Base-by-base conservation (phyloP, 2,888 invertebrate genomes). In the Elmis aenea region DNA sequence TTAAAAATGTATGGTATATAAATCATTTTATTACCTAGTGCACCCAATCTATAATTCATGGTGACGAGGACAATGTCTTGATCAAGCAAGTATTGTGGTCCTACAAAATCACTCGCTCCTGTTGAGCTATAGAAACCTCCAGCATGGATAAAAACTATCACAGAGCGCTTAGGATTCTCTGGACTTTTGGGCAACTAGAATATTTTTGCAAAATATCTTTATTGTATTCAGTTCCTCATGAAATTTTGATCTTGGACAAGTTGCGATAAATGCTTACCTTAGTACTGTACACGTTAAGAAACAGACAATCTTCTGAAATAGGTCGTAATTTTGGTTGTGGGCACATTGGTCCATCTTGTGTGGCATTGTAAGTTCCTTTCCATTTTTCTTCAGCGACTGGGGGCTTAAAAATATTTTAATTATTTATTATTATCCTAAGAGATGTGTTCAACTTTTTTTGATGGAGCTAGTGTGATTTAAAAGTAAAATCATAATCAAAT, bases 51-150 rank as follows among this genome's bases (percentile, higher is more conserved):
- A 57, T 81, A 82, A 59, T 82, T 81, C 18, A 79, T 70, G 1
- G 79, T 75, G 3, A 83, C 81, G 24, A 82, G 61, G 1, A 83
- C 78, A 14, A 83, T 59, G 40, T 81, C 77, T 24, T 75, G 68
- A 58, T 83, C 81, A 52, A 83, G 67, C 2, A 81, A 68, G 50
- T 81, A 78, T 46, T 76, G 70, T 0, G 79, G 78, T 0, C 74
- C 74, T 1, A 65, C 62, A 9, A 45, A 24, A 3, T 21, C 64
- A 45, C 77, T 79, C 48, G 75, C 75, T 0, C 73, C 78, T 0
- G 77, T 74, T 24, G 67, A 63, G 0, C 66, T 61, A 55, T 76
- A 76, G 58, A 76, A 79, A 2, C 71, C 77, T 1, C 81, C 81
- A 0, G 77, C 71, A 61, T 81, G 81, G 34, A 81, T 69, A 58